These are phyloP conservation scores for Netelia fuscicornis DNA, from an alignment of 2,888 invertebrate species.

Conservation along the genomic window DNA sequence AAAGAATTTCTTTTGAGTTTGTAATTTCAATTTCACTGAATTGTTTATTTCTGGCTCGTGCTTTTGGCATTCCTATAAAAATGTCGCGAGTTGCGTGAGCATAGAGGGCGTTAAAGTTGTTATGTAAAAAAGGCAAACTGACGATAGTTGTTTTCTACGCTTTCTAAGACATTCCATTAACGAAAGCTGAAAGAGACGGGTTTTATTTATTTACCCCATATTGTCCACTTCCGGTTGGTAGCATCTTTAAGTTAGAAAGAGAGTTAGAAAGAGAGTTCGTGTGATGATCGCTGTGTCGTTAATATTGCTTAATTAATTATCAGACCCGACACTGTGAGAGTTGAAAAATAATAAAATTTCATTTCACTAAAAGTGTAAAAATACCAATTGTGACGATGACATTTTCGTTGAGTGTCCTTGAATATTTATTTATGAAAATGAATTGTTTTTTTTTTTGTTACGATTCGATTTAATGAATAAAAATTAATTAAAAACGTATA, in stretches of 20 bases:
- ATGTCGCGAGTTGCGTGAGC: conserved; percentile 35
- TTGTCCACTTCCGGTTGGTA: conserved; percentile 74
- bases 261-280: conserved; percentile 62
- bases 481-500: not conserved
- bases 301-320: not conserved
- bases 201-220: conserved; percentile 78
- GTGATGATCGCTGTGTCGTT: not conserved
- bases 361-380: not conserved
- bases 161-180: conserved; percentile 47
- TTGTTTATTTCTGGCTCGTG: conserved; percentile 25
- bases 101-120: conserved; percentile 45
- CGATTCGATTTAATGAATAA: not conserved
- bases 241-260: conserved; percentile 72
- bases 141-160: conserved; percentile 33
- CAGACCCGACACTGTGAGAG: too few species aligned
- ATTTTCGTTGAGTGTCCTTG: not conserved
- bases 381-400: not conserved
- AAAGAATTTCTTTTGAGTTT: too few species aligned
- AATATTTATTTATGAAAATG: not conserved
- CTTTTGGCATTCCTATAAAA: conserved; percentile 26
- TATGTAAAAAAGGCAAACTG: conserved; percentile 45
- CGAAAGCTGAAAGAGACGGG: conserved; percentile 67
- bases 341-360: not conserved
- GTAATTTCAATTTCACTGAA: not conserved
- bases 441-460: not conserved